A percentile compares a stretch with the other conserved stretches of the same genome.
Evolutionary conservation across 1,140 invertebrate species (phyloP).

Genomic region (Drosophila busckii): DNA sequence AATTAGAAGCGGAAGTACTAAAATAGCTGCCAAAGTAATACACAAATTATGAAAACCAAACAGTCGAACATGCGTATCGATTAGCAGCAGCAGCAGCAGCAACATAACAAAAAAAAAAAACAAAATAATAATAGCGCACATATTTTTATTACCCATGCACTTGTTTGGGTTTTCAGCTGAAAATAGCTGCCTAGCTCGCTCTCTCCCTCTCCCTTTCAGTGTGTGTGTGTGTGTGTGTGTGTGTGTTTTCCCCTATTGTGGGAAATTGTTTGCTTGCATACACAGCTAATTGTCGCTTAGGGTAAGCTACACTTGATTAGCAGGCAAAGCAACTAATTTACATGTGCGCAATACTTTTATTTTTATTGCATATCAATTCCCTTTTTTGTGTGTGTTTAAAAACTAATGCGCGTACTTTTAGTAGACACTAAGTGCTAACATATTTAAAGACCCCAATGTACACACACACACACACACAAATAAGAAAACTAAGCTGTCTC

Average conservation of each 20-base stretch:
- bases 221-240: no score
- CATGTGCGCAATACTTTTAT: no score
- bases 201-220: neutral
- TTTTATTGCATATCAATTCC: no score
- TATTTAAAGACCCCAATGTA: conserved; percentile 16
- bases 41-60: conserved; percentile 36
- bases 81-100: conserved; percentile 38
- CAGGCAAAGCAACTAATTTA: no score
- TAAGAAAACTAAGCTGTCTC: no score
- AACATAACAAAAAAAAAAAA: conserved; percentile 4
- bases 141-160: conserved; percentile 51
- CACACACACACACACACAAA: neutral
- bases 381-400: no score
- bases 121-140: neutral
- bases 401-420: no score
- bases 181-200: no score
- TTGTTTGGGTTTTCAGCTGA: conserved; percentile 35
- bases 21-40: conserved; percentile 33
- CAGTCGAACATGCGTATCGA: conserved; percentile 38
- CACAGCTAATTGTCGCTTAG: conserved; percentile 49
- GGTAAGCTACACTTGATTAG: no score
- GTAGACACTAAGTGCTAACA: conserved; percentile 32
- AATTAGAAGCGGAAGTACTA: conserved; percentile 33
- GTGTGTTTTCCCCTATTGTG: conserved; percentile 25
- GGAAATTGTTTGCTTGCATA: conserved; percentile 35